These are phyloP conservation scores for Sicus ferrugineus DNA, from an alignment of 2,888 invertebrate genomes.

Conservation along the genomic window DNA sequence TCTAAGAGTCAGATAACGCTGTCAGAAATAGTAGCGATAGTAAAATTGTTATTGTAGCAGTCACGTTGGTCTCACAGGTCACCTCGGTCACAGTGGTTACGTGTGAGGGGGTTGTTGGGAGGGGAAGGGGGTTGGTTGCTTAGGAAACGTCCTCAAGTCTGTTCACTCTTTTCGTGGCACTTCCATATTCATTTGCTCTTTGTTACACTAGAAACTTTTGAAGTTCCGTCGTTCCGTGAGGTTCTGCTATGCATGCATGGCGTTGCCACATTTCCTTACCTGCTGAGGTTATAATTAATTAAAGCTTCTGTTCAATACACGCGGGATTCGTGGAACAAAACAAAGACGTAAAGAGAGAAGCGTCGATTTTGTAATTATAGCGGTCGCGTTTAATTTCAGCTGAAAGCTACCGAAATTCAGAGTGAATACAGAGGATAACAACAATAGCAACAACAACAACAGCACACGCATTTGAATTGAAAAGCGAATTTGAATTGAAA, in stretches of 20 bases:
- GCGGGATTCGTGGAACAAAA: not conserved
- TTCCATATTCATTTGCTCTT: not conserved
- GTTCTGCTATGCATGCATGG: not conserved
- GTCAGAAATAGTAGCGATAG: too few species aligned
- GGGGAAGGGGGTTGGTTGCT: too few species aligned
- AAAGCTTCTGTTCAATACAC: not conserved
- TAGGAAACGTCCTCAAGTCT: too few species aligned
- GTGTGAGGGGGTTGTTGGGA: too few species aligned
- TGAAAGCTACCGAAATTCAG: not conserved
- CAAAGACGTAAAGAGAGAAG: not conserved
- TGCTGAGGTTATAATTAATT: not conserved
- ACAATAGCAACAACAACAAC: not conserved
- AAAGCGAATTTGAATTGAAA: too few species aligned
- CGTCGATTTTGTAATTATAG: not conserved
- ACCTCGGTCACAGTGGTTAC: too few species aligned
- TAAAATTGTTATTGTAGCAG: too few species aligned
- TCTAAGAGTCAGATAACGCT: too few species aligned
- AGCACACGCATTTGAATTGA: too few species aligned
- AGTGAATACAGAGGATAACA: not conserved
- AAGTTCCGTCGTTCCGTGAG: not conserved
- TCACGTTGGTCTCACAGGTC: too few species aligned
- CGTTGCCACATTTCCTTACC: not conserved
- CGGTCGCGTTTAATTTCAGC: not conserved
- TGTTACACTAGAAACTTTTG: too few species aligned
- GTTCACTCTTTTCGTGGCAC: not conserved